Evolutionary conservation across 2,113 vertebrate genomes (phyloP).

Genomic region (Macroglossus sobrinus): DNA sequence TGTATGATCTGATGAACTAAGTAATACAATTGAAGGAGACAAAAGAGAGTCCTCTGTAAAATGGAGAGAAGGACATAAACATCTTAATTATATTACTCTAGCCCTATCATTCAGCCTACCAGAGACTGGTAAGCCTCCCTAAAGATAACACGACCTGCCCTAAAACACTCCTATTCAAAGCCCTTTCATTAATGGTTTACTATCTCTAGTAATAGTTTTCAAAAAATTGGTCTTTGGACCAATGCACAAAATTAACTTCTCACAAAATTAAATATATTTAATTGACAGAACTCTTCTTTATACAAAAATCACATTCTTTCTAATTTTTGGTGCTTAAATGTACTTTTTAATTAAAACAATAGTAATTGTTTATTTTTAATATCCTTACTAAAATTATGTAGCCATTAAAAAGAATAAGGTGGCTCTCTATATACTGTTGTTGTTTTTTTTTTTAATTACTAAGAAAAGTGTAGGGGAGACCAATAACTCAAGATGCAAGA

Average conservation of each 20-base stretch:
- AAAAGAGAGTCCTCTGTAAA: not conserved
- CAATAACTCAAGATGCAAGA: not conserved
- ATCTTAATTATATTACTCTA: not conserved
- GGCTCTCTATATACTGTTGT: not conserved
- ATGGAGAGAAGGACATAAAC: not conserved
- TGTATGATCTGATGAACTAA: not conserved
- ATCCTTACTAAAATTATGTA: not conserved
- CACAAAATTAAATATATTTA: not conserved
- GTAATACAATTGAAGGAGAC: not conserved
- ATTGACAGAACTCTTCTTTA: not conserved
- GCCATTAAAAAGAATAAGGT: slow-evolving; percentile 4
- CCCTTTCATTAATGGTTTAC: not conserved
- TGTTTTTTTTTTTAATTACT: not conserved
- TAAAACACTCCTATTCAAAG: slow-evolving; percentile 6
- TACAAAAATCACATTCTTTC: slow-evolving; percentile 8
- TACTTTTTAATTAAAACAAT: slow-evolving; percentile 10
- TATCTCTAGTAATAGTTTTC: not conserved
- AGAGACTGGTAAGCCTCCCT: not conserved
- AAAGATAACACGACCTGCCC: not conserved
- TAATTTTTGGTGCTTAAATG: not conserved
- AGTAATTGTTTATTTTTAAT: not conserved
- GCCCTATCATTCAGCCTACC: not conserved
- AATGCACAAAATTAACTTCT: slow-evolving; percentile 8
- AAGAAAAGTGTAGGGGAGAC: not conserved
- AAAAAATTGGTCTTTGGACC: slow-evolving; percentile 9